phyloP scores from a whole-genome alignment of 2,797 vertebrate species.

The Sebastes diaconus region DNA sequence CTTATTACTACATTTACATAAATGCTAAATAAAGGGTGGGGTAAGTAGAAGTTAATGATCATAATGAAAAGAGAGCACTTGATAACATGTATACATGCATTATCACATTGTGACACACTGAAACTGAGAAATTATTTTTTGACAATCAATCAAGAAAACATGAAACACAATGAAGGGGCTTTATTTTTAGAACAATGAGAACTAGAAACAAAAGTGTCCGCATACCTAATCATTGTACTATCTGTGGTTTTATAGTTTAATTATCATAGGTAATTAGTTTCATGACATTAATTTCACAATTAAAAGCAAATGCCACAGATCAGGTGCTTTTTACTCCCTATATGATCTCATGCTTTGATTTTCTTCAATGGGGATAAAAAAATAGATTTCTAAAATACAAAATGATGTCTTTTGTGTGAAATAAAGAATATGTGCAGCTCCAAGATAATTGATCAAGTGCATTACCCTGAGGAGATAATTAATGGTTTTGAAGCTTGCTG shows the following conservation, averaged over 20 bases:
- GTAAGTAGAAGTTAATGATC: neutral
- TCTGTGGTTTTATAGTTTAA: neutral
- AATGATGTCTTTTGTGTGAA: neutral
- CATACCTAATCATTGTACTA: neutral
- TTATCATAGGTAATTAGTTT: neutral
- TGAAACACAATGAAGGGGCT: neutral
- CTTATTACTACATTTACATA: neutral
- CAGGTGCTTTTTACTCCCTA: neutral
- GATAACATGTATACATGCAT: neutral
- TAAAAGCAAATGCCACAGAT: neutral
- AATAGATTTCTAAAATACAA: neutral
- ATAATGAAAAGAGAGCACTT: neutral
- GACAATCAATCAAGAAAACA: neutral
- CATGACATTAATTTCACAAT: neutral
- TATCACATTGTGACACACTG: neutral
- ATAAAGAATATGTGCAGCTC: neutral
- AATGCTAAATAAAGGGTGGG: neutral
- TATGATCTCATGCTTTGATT: neutral
- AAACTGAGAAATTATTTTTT: neutral
- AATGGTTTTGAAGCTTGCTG: neutral
- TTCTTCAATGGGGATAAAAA: neutral
- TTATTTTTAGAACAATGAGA: neutral
- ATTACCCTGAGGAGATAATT: conserved; percentile 10
- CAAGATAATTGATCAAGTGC: neutral
- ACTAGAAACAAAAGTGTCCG: neutral